Evolutionary conservation across 2,797 vertebrate species (phyloP), one percentile per base, ranked within the genome.

Genomic region (Lophius americanus): DNA sequence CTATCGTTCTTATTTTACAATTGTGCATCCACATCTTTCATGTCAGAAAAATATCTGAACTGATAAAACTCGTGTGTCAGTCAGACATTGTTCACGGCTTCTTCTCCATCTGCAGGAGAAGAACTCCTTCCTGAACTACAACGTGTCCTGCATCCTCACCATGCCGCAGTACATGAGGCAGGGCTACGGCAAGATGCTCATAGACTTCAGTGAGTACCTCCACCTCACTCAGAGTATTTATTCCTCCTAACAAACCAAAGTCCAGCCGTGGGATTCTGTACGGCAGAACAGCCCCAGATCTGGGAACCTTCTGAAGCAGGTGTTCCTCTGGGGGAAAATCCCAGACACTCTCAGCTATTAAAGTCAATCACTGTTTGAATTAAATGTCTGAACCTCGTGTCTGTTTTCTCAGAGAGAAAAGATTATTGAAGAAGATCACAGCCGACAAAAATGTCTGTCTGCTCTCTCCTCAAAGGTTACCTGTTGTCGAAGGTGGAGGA

Each of bases 141-240:
- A 98, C 2, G 97, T 98, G 32, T 98, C 97, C 67, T 98, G 96
- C 79, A 99, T 98, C 82, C 95, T 98, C 80, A 98, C 97, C 48
- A 96, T 98, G 96, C 97, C 97, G 3, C 96, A 98, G 77, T 98
- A 96, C 85, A 98, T 98, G 96, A 95, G 97, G 51, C 96, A 98
- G 64, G 97, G 97, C 61, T 98, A 96, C 0, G 96, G 97, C 77
- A 98, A 99, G 91, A 98, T 99, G 96, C 96, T 99, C 64, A 99
- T 99, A 47, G 96, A 98, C 87, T 99, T 99, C 93, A 98, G 97
- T 98, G 86, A 96, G 97, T 97, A 51, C 43, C 35, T 0, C 11
- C 14, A 2, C 9, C 23, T 23, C 23, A 23, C 2, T 23, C 23
- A 23, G 23, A 23, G 23, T 23, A 23, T 23, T 23, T 23, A 23